phyloP scores from a whole-genome alignment of 2,888 invertebrate genomes.

The Andrena dorsata region DNA sequence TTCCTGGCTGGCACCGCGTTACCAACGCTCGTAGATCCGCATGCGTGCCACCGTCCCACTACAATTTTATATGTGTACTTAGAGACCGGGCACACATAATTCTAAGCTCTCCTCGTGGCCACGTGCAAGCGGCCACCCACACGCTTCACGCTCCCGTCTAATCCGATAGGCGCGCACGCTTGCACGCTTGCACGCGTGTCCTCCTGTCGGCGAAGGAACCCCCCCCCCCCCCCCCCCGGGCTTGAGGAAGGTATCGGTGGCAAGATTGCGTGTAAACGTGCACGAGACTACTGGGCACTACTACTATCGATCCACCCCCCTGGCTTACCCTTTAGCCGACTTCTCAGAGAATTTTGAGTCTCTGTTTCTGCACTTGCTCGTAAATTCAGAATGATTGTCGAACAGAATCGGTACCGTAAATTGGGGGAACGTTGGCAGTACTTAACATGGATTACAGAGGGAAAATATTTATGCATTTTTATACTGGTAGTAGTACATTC shows the following conservation, averaged over 20 bases:
- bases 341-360: no score
- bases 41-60: constrained; percentile 68
- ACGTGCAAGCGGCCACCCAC: constrained; percentile 53
- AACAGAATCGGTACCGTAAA: no score
- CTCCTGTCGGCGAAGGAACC: constrained; percentile 1
- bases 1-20: constrained; percentile 75
- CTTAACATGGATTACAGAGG: no score
- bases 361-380: no score
- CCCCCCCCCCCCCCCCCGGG: neutral
- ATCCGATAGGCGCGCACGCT: constrained; percentile 14
- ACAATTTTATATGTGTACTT: constrained; percentile 49
- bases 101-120: constrained; percentile 52
- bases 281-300: constrained; percentile 11
- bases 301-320: neutral
- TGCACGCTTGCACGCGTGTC: constrained; percentile 5
- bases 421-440: no score
- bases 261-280: constrained; percentile 48
- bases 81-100: constrained; percentile 43
- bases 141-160: constrained; percentile 11
- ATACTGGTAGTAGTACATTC: no score
- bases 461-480: no score
- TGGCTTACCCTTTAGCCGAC: no score
- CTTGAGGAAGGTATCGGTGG: constrained; percentile 12
- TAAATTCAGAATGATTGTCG: no score
- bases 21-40: constrained; percentile 71